A percentile compares a stretch with the other conserved stretches of the same genome.
phyloP scores from a whole-genome alignment of 2,113 vertebrate genomes.

The Hippocampus guttulatus region DNA sequence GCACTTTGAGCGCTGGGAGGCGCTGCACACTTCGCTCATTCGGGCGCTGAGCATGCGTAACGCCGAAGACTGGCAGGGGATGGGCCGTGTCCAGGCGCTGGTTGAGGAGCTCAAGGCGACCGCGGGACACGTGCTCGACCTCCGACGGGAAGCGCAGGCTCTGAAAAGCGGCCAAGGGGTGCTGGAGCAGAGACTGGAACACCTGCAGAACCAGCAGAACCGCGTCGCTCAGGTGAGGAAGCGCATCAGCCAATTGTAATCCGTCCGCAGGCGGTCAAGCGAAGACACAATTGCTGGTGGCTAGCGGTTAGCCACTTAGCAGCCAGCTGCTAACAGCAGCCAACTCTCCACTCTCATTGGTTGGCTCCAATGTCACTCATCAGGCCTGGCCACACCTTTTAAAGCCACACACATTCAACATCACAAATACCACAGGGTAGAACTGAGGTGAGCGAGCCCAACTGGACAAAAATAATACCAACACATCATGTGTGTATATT shows the following conservation, averaged over 20 bases:
- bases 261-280: too few relatives aligned
- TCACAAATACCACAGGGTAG: too few relatives aligned
- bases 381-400: too few relatives aligned
- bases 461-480: too few relatives aligned
- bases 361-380: too few relatives aligned
- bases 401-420: too few relatives aligned
- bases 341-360: too few relatives aligned
- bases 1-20: slow-evolving; percentile 79
- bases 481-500: too few relatives aligned
- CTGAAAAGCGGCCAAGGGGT: slow-evolving; percentile 79
- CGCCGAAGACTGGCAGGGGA: slow-evolving; percentile 65
- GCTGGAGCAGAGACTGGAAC: slow-evolving; percentile 80
- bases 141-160: slow-evolving; percentile 74
- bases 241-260: not conserved
- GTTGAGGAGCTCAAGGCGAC: slow-evolving; percentile 80
- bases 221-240: slow-evolving; percentile 76
- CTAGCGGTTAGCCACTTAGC: too few relatives aligned
- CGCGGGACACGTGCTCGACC: slow-evolving; percentile 66
- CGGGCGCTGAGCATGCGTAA: slow-evolving; percentile 70
- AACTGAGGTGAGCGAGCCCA: too few relatives aligned
- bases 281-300: too few relatives aligned
- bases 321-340: too few relatives aligned
- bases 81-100: slow-evolving; percentile 73
- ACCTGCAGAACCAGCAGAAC: slow-evolving; percentile 82
- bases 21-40: slow-evolving; percentile 80